Evolutionary conservation across 2,888 invertebrate genomes (phyloP).

Genomic region (Autographa pulchrina): DNA sequence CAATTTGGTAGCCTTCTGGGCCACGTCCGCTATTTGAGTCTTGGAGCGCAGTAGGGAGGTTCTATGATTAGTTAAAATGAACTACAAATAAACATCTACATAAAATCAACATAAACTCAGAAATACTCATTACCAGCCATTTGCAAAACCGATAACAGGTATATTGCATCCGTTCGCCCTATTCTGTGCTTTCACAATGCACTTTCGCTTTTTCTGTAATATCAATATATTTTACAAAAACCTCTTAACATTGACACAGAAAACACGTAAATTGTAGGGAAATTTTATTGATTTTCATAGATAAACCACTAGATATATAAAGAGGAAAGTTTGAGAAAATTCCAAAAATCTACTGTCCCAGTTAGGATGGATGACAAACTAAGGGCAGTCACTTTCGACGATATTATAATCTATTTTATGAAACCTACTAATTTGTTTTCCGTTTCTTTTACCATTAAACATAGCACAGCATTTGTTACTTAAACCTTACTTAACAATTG

Average conservation of each 20-base stretch:
- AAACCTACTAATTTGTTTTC: background rate
- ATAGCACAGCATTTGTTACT: no score
- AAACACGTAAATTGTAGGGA: conserved; percentile 46
- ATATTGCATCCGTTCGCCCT: conserved; percentile 6
- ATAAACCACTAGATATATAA: background rate
- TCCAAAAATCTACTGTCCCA: no score
- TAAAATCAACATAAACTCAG: background rate
- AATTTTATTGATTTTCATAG: conserved; percentile 11
- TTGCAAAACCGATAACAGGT: conserved; percentile 16
- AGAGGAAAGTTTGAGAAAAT: background rate
- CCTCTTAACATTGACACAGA: conserved; percentile 65
- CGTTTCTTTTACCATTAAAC: background rate
- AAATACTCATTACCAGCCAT: background rate
- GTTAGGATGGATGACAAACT: background rate
- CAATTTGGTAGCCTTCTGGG: no score
- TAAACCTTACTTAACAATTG: no score
- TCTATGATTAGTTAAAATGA: background rate
- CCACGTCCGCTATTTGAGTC: no score
- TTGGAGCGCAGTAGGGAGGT: no score
- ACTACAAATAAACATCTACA: background rate
- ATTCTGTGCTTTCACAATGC: conserved; percentile 71
- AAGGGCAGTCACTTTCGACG: background rate
- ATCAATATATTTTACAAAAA: conserved; percentile 62
- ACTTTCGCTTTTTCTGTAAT: conserved; percentile 48
- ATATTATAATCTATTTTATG: background rate